These are phyloP conservation scores for Hippocampus zosterae DNA, from an alignment of 2,113 vertebrate genomes.

Conservation along the genomic window DNA sequence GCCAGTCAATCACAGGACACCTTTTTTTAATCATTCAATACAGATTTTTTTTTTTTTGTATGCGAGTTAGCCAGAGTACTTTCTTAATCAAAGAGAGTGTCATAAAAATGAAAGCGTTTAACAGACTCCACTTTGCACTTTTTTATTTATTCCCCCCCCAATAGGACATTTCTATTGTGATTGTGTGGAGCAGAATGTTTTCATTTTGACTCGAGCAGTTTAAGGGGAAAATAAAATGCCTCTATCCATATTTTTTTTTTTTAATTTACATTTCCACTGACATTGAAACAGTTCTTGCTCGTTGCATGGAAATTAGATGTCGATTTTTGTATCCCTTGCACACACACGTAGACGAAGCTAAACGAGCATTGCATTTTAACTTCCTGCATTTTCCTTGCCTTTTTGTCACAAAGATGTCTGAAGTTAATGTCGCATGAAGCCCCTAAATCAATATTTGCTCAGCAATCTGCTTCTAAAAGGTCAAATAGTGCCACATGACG, in stretches of 20 bases:
- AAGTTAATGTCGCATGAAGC: constrained; percentile 9
- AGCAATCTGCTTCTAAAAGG: constrained; percentile 44
- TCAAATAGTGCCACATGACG: constrained; percentile 41
- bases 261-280: neutral
- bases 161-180: neutral
- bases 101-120: no score
- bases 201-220: neutral
- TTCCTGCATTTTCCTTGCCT: neutral
- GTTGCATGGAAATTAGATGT: neutral
- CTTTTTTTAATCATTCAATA: neutral
- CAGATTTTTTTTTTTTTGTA: neutral
- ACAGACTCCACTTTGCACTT: no score
- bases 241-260: neutral
- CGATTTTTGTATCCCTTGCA: neutral
- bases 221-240: neutral
- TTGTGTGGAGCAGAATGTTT: neutral
- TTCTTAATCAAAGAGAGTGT: no score
- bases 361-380: neutral
- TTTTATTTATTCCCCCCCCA: neutral
- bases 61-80: no score
- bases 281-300: neutral
- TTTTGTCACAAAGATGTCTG: constrained; percentile 6
- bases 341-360: neutral
- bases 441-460: constrained; percentile 48
- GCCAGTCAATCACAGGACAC: no score